phyloP scores from a whole-genome alignment of 2,888 invertebrate genomes.

The Aphodius granarius region DNA sequence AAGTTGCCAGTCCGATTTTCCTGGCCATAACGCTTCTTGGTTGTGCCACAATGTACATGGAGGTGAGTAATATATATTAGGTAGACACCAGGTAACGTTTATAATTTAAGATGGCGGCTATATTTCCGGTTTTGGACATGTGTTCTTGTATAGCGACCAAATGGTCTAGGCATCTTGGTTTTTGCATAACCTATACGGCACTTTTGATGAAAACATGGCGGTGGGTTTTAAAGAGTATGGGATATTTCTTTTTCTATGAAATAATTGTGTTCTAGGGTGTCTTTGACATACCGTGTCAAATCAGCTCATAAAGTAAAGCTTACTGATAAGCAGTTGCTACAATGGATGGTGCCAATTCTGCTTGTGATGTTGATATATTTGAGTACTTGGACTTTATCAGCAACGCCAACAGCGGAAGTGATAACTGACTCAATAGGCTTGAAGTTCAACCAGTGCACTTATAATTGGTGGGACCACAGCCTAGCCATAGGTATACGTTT shows the following conservation, averaged over 20 bases:
- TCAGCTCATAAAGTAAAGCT: constrained; percentile 91
- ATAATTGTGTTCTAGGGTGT: constrained; percentile 67
- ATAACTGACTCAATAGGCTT: constrained; percentile 75
- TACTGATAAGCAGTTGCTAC: constrained; percentile 88
- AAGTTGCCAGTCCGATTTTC: constrained; percentile 92
- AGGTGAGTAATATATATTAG: constrained; percentile 59
- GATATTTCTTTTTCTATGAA: too few species aligned
- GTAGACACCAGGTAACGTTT: background rate
- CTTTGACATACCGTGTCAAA: constrained; percentile 89
- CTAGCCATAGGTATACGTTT: constrained; percentile 72
- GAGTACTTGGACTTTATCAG: constrained; percentile 87
- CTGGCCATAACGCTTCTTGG: constrained; percentile 87
- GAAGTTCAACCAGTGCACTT: constrained; percentile 86
- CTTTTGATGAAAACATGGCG: constrained; percentile 94
- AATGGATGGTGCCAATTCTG: constrained; percentile 93
- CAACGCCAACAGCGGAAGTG: constrained; percentile 80
- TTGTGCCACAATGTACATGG: constrained; percentile 90
- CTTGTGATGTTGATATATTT: constrained; percentile 86
- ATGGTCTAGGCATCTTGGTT: constrained; percentile 92
- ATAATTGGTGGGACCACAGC: constrained; percentile 95
- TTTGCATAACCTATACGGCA: constrained; percentile 90
- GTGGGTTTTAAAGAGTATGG: too few species aligned
- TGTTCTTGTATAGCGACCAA: constrained; percentile 88
- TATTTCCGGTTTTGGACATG: constrained; percentile 83
- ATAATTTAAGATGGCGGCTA: constrained; percentile 80